Conservation (phyloP, 2,888 invertebrate species). For the Matsumyia berberina region DNA sequence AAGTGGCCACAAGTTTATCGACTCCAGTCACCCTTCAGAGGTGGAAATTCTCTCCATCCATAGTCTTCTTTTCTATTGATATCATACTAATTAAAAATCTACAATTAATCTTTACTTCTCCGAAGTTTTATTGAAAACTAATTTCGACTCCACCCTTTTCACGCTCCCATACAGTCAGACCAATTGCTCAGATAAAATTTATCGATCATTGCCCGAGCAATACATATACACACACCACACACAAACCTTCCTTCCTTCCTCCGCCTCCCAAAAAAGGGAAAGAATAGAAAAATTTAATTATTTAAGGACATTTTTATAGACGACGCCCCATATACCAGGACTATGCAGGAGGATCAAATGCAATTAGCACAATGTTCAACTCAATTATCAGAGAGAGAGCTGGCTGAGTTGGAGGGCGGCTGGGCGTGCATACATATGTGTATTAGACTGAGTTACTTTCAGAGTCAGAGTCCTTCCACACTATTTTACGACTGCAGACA, state of each 20-base stretch:
- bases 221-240: conserved; percentile 7
- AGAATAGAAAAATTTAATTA: conserved; percentile 74
- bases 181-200: conserved; percentile 73
- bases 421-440: neutral
- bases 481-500: conserved; percentile 75
- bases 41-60: neutral
- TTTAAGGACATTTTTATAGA: conserved; percentile 76
- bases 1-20: neutral
- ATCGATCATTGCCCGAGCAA: conserved; percentile 64
- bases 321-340: conserved; percentile 41
- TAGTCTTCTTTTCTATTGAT: conserved; percentile 9
- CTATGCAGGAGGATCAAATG: conserved; percentile 68
- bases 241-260: neutral
- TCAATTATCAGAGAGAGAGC: conserved; percentile 73
- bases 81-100: conserved; percentile 66
- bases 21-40: neutral
- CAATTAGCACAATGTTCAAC: conserved; percentile 77
- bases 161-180: conserved; percentile 22
- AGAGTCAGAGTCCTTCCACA: conserved; percentile 48
- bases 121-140: conserved; percentile 65
- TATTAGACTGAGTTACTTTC: conserved; percentile 26
- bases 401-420: neutral
- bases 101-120: conserved; percentile 45
- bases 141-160: conserved; percentile 51
- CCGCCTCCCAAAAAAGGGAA: neutral